These are phyloP conservation scores for Sarcophaga carnaria DNA, from an alignment of 2,888 invertebrate species.

Conservation along the genomic window DNA sequence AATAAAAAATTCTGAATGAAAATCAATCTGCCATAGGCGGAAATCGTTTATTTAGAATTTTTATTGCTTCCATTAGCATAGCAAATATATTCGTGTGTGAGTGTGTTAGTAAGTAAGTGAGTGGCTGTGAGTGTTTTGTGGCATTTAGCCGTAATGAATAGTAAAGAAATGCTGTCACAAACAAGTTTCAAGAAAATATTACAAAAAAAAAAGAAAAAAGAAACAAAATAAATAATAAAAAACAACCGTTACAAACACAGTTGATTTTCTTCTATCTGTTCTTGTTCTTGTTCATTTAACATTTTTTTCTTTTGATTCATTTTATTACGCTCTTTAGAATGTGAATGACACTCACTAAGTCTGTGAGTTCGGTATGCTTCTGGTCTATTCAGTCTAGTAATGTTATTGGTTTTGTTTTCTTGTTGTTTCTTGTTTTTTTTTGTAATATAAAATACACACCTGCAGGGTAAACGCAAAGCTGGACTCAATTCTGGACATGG, in stretches of 20 bases:
- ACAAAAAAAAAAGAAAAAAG: no score
- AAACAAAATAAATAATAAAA: neutral
- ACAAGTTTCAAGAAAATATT: slow-evolving; percentile 2
- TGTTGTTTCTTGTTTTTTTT: neutral
- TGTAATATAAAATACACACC: slow-evolving; percentile 76
- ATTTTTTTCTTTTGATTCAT: neutral
- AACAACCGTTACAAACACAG: slow-evolving; percentile 50
- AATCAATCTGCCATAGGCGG: slow-evolving; percentile 68
- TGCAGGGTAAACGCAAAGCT: slow-evolving; percentile 89
- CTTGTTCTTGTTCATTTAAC: neutral
- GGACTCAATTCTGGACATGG: slow-evolving; percentile 91
- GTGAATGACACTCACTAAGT: neutral
- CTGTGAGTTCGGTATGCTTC: neutral
- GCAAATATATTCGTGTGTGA: neutral
- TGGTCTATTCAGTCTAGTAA: neutral
- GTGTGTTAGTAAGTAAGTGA: slow-evolving; percentile 4
- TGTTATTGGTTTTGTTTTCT: neutral
- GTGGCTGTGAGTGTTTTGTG: neutral
- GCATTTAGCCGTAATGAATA: neutral
- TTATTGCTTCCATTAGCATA: slow-evolving; percentile 68
- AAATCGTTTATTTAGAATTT: slow-evolving; percentile 66
- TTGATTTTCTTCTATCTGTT: slow-evolving; percentile 22
- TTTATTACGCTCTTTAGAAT: neutral
- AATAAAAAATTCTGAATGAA: slow-evolving; percentile 50
- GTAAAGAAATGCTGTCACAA: slow-evolving; percentile 53